Conservation (phyloP, 2,113 vertebrate species). For the Eurystomus gularis region DNA sequence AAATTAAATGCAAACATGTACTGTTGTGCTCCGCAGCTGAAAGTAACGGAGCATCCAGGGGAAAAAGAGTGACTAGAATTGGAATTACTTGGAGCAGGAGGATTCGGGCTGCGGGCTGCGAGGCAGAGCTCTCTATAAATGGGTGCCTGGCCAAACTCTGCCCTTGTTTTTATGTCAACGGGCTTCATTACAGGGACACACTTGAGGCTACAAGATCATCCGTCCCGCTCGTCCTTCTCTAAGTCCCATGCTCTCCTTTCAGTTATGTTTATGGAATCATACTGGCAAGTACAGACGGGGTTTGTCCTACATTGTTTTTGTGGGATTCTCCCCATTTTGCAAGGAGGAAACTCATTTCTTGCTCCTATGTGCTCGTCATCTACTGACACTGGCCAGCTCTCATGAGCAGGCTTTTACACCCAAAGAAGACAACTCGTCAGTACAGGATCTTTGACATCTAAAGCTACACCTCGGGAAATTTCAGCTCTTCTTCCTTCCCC, state of each 20-base stretch:
- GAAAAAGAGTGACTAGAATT: not conserved
- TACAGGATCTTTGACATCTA: not conserved
- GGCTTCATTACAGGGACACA: not conserved
- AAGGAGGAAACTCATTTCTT: not conserved
- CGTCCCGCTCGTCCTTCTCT: not conserved
- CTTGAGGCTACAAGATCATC: not conserved
- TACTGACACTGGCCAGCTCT: not conserved
- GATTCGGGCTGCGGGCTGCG: not conserved
- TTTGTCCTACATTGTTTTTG: not conserved
- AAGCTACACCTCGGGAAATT: not conserved
- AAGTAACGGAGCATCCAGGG: not conserved
- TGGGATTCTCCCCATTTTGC: not conserved
- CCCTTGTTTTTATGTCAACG: not conserved
- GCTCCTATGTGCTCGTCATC: fast-evolving
- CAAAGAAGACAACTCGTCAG: not conserved
- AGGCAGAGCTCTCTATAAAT: not conserved
- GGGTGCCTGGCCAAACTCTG: not conserved
- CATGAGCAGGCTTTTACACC: not conserved
- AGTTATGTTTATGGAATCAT: not conserved
- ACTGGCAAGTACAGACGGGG: not conserved
- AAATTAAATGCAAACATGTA: conserved; percentile 62
- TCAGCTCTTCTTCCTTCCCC: not conserved
- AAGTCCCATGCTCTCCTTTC: not conserved
- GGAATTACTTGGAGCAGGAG: not conserved
- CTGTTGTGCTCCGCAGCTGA: not conserved